Percentiles rank a stretch among this genome's conserved stretches.
Evolutionary conservation across 2,113 vertebrate species (phyloP).

Genomic region (Esox niger): DNA sequence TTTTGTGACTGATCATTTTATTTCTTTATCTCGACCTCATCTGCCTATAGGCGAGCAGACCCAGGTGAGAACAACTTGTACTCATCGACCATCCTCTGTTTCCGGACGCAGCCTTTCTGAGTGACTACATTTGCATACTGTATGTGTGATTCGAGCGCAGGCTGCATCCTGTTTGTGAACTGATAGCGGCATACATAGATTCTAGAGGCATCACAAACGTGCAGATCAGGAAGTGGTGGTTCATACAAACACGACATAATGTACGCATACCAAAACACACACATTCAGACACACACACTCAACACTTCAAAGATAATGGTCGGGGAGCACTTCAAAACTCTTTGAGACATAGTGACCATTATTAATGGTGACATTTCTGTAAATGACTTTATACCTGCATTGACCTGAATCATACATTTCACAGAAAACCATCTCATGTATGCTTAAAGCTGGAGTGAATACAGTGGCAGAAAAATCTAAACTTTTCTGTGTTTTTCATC

Average conservation of each 20-base stretch:
- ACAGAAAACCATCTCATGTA: not conserved
- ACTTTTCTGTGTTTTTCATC: too few relatives aligned
- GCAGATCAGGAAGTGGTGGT: conserved; percentile 70
- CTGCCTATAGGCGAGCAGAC: not conserved
- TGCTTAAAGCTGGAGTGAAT: too few relatives aligned
- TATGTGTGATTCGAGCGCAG: conserved; percentile 56
- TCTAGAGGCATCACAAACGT: conserved; percentile 48
- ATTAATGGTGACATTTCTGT: conserved; percentile 41
- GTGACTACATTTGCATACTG: conserved; percentile 30
- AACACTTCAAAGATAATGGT: conserved; percentile 38
- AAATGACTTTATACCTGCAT: conserved; percentile 45
- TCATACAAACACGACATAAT: too few relatives aligned
- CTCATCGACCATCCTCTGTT: conserved; percentile 24
- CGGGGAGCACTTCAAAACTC: conserved; percentile 29
- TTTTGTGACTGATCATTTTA: not conserved
- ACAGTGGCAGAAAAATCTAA: too few relatives aligned
- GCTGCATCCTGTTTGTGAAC: conserved; percentile 72
- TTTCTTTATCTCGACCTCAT: not conserved
- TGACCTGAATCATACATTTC: conserved; percentile 20
- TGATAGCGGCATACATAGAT: conserved; percentile 16
- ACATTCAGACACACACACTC: conserved; percentile 20
- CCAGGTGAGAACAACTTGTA: conserved; percentile 38
- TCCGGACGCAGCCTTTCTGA: conserved; percentile 34
- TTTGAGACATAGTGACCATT: conserved; percentile 41
- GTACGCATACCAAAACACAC: too few relatives aligned